phyloP scores from a whole-genome alignment of 2,888 invertebrate genomes.

The Xestobium rufovillosum region DNA sequence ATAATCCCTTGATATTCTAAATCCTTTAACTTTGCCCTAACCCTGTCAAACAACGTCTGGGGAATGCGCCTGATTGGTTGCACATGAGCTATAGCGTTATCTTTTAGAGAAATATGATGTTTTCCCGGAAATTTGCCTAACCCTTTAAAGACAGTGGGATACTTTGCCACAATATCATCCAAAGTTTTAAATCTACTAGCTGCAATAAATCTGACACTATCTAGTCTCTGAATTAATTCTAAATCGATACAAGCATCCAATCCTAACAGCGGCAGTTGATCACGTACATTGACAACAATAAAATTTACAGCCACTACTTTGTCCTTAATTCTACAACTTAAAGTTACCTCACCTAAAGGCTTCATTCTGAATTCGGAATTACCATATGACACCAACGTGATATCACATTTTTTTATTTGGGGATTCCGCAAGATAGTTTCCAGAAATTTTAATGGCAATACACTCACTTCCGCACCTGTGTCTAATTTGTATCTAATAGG shows the following conservation, averaged over 20 bases:
- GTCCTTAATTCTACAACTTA: not conserved
- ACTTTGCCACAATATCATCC: conserved; percentile 12
- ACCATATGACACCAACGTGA: conserved; percentile 7
- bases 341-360: conserved; percentile 1
- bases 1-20: conserved; percentile 6
- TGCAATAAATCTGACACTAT: conserved; percentile 4
- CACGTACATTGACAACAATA: too few species aligned
- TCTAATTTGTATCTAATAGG: too few species aligned
- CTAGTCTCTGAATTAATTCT: conserved; percentile 14
- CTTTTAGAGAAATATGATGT: conserved; percentile 20
- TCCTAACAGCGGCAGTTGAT: too few species aligned
- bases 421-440: too few species aligned
- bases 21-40: conserved; percentile 14
- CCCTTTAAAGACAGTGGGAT: conserved; percentile 15
- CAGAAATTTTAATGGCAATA: too few species aligned
- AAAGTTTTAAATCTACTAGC: conserved; percentile 11
- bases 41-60: conserved; percentile 9
- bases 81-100: conserved; percentile 15
- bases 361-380: conserved; percentile 6
- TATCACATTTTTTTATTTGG: too few species aligned
- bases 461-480: conserved; percentile 9
- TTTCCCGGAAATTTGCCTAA: conserved; percentile 18
- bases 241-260: conserved; percentile 13
- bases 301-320: conserved; percentile 8
- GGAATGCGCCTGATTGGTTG: conserved; percentile 17